These are phyloP conservation scores for Sericinus montela DNA, from an alignment of 2,888 invertebrate species.

Conservation along the genomic window DNA sequence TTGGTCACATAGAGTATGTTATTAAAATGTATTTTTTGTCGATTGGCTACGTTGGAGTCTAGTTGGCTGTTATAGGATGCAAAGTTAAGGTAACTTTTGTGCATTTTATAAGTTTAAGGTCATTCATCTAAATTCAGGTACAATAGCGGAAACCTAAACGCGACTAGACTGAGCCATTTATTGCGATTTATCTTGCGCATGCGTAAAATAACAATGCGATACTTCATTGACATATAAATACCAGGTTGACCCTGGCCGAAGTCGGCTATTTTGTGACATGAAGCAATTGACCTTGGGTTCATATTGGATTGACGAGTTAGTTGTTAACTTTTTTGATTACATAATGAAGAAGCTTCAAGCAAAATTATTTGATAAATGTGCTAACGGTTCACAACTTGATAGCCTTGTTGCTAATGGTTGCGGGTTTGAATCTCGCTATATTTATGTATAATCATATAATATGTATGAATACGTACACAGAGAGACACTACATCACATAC, in stretches of 20 bases:
- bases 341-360: background rate
- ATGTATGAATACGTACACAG: too few relatives aligned
- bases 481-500: too few relatives aligned
- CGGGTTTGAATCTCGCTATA: too few relatives aligned
- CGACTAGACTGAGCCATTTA: background rate
- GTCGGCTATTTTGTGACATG: slow-evolving; percentile 7
- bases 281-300: slow-evolving; percentile 8
- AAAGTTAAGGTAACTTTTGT: too few relatives aligned
- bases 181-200: background rate
- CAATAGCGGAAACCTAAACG: background rate
- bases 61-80: too few relatives aligned
- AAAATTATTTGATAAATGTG: too few relatives aligned
- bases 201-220: slow-evolving; percentile 1
- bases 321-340: slow-evolving; percentile 10
- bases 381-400: too few relatives aligned
- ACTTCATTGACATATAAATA: slow-evolving; percentile 10
- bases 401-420: too few relatives aligned
- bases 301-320: slow-evolving; percentile 4
- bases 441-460: too few relatives aligned
- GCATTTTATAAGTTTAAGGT: background rate
- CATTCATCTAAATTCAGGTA: slow-evolving; percentile 1
- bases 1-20: too few relatives aligned
- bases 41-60: too few relatives aligned
- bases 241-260: background rate
- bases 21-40: too few relatives aligned